These are phyloP conservation scores for Phoenicopterus ruber DNA, from an alignment of 2,113 vertebrate genomes.

Conservation along the genomic window DNA sequence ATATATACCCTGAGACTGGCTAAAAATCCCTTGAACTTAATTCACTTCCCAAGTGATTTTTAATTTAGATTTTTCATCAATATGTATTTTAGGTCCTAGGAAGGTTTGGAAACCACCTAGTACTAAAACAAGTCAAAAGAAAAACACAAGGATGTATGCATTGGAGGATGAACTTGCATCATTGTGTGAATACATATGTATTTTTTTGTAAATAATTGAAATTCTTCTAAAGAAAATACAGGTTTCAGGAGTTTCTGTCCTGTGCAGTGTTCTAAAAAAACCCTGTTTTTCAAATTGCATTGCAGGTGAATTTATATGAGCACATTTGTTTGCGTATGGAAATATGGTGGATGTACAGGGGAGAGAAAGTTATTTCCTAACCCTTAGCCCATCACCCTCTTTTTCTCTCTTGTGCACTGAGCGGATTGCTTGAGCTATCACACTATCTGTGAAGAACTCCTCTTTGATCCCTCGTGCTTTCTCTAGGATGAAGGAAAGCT, in stretches of 20 bases:
- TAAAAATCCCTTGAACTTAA: background rate
- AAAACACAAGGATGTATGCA: background rate
- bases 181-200: background rate
- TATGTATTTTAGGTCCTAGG: background rate
- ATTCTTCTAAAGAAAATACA: background rate
- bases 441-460: background rate
- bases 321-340: background rate
- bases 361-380: background rate
- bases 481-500: background rate
- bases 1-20: background rate
- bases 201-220: background rate
- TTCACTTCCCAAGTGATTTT: background rate
- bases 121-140: background rate
- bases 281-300: accelerated
- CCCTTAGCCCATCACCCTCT: background rate
- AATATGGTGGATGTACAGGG: background rate
- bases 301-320: background rate
- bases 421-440: background rate
- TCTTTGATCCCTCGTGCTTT: background rate
- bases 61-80: background rate
- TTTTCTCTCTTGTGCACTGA: background rate
- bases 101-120: background rate
- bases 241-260: background rate
- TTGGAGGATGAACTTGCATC: background rate
- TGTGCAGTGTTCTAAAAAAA: accelerated